Conservation (phyloP, 2,888 invertebrate genomes). For the Ophion ellenae region DNA sequence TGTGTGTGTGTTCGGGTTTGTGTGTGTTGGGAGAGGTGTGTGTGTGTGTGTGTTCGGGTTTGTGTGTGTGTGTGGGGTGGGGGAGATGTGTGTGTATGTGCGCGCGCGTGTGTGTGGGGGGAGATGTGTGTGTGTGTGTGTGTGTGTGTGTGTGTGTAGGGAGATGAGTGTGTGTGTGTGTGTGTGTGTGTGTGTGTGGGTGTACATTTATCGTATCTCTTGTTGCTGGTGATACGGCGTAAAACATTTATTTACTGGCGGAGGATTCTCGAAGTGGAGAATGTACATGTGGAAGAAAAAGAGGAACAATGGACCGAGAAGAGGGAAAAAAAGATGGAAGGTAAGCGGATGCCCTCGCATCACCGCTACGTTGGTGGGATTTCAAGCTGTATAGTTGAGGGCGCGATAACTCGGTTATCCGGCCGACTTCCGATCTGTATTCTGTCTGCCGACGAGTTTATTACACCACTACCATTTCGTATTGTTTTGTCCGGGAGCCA, state of each 20-base stretch:
- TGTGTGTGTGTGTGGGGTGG: too few relatives aligned
- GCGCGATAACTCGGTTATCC: slow-evolving; percentile 81
- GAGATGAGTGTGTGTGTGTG: too few relatives aligned
- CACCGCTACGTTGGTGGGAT: slow-evolving; percentile 49
- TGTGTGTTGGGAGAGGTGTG: too few relatives aligned
- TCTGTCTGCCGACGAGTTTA: slow-evolving; percentile 81
- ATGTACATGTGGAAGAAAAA: slow-evolving; percentile 37
- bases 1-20: too few relatives aligned
- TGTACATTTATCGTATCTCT: slow-evolving; percentile 1
- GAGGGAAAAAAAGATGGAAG: slow-evolving; percentile 45
- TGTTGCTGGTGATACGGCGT: slow-evolving; percentile 70
- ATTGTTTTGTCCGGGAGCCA: slow-evolving; percentile 69
- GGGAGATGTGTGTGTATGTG: too few relatives aligned
- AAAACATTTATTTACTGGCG: slow-evolving; percentile 82
- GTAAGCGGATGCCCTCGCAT: slow-evolving; percentile 45
- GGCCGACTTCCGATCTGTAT: slow-evolving; percentile 82
- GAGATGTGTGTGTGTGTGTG: too few relatives aligned
- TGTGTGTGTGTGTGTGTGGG: too few relatives aligned
- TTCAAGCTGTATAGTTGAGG: slow-evolving; percentile 71
- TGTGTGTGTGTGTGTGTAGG: too few relatives aligned
- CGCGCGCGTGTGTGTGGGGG: too few relatives aligned
- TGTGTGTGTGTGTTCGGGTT: too few relatives aligned
- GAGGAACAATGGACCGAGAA: slow-evolving; percentile 13
- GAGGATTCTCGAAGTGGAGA: slow-evolving; percentile 80
- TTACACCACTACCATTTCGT: slow-evolving; percentile 72